Conservation (phyloP, 2,113 vertebrate genomes). For the Odobenus rosmarus region DNA sequence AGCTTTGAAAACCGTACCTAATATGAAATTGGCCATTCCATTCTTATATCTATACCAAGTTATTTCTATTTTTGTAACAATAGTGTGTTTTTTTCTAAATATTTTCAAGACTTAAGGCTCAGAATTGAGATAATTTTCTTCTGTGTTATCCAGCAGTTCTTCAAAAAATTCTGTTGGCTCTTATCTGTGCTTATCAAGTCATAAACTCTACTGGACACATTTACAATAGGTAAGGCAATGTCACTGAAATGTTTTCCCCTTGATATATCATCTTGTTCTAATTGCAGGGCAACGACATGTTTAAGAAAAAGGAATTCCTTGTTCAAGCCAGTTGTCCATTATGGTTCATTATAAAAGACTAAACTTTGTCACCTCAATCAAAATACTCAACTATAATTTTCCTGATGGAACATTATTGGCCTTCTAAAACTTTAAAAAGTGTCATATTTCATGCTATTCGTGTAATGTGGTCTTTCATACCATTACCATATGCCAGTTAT, state of each 20-base stretch:
- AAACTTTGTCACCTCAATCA: slow-evolving; percentile 39
- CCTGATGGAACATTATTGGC: slow-evolving; percentile 44
- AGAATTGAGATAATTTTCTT: background rate
- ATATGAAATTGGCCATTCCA: background rate
- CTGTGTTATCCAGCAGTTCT: background rate
- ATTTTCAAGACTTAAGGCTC: background rate
- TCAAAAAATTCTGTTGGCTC: background rate
- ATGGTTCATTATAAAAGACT: slow-evolving; percentile 3
- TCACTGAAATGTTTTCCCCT: background rate
- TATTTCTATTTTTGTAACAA: background rate
- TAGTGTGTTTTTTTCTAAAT: background rate
- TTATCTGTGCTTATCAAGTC: background rate
- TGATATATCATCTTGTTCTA: background rate
- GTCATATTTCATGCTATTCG: slow-evolving; percentile 48
- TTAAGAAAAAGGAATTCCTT: slow-evolving; percentile 33
- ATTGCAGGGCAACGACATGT: background rate
- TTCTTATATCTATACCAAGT: background rate
- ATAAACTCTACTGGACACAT: background rate
- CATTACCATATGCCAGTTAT: slow-evolving; percentile 69
- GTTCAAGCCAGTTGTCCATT: background rate
- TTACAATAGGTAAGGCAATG: background rate
- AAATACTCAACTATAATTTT: slow-evolving; percentile 44
- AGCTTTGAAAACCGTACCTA: background rate
- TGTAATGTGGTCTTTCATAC: background rate
- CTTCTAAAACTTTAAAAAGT: slow-evolving; percentile 66